Evolutionary conservation across 2,888 invertebrate genomes (phyloP).

Genomic region (Eurytoma californica): DNA sequence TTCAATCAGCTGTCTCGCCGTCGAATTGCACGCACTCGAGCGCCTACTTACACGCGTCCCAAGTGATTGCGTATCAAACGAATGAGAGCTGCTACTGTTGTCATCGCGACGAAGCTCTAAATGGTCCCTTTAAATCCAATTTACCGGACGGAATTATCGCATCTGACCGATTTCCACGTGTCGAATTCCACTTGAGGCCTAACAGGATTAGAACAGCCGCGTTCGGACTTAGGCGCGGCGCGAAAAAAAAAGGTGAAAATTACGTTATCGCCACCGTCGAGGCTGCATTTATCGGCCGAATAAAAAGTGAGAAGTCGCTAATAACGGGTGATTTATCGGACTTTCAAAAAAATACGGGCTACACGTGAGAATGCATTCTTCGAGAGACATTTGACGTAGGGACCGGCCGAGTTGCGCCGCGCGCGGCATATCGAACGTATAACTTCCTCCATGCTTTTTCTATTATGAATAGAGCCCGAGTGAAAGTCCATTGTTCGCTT

Average conservation of each 20-base stretch:
- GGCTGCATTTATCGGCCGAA: too few relatives aligned
- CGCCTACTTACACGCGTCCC: slow-evolving; percentile 19
- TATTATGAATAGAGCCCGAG: slow-evolving; percentile 43
- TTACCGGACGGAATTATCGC: too few relatives aligned
- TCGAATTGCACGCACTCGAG: slow-evolving; percentile 53
- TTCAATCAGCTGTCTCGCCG: slow-evolving; percentile 27
- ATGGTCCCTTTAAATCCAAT: too few relatives aligned
- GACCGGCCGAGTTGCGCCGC: slow-evolving; percentile 8
- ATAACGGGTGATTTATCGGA: not conserved
- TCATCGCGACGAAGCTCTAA: too few relatives aligned
- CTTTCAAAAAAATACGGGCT: too few relatives aligned
- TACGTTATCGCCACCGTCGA: too few relatives aligned
- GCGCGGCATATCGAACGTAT: slow-evolving; percentile 7
- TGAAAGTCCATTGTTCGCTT: slow-evolving; percentile 56
- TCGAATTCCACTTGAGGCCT: too few relatives aligned
- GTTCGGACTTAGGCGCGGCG: too few relatives aligned
- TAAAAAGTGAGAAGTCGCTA: not conserved
- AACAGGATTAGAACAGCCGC: too few relatives aligned
- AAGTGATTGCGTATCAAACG: not conserved
- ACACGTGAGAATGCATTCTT: slow-evolving; percentile 7
- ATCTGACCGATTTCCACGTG: too few relatives aligned
- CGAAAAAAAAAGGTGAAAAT: too few relatives aligned
- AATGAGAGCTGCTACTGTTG: too few relatives aligned
- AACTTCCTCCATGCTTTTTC: slow-evolving; percentile 46
- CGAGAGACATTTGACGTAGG: not conserved